Percentiles rank a stretch among this genome's conserved stretches.
These are phyloP conservation scores for Cydia amplana DNA, from an alignment of 1,140 invertebrate species.

Conservation along the genomic window DNA sequence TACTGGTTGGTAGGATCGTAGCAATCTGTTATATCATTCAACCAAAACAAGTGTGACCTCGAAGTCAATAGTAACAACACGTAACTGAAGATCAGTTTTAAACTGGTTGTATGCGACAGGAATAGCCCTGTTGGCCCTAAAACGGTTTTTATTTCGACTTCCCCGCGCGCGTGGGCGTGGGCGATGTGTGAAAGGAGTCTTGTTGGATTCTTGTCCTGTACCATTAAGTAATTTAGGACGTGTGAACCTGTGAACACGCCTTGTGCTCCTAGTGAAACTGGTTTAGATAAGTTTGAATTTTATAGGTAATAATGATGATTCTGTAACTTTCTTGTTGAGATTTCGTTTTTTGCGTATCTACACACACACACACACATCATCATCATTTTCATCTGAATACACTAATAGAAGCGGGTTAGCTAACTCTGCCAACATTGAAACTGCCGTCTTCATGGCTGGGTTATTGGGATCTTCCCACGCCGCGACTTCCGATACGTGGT, in stretches of 20 bases:
- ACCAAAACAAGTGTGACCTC: background rate
- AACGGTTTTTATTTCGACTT: conserved; percentile 20
- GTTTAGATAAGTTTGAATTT: background rate
- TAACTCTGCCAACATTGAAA: background rate
- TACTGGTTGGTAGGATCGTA: background rate
- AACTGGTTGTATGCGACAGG: background rate
- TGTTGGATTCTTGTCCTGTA: conserved; percentile 16
- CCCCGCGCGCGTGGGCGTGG: background rate
- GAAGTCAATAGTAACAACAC: background rate
- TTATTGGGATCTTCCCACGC: background rate
- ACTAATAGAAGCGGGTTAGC: background rate
- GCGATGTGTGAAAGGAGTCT: conserved; percentile 26
- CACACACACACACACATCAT: no score
- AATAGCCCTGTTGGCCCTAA: conserved; percentile 3
- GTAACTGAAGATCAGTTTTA: background rate
- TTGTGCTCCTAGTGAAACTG: background rate
- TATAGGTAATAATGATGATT: background rate
- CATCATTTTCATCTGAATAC: no score
- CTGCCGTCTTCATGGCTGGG: background rate
- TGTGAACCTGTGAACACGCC: conserved; percentile 7
- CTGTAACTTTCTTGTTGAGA: background rate
- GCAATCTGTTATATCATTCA: background rate
- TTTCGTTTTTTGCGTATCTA: background rate
- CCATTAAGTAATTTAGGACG: conserved; percentile 16
- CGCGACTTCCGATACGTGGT: background rate